Base-by-base conservation (phyloP, 2,797 vertebrate genomes). In the Lophius americanus region DNA sequence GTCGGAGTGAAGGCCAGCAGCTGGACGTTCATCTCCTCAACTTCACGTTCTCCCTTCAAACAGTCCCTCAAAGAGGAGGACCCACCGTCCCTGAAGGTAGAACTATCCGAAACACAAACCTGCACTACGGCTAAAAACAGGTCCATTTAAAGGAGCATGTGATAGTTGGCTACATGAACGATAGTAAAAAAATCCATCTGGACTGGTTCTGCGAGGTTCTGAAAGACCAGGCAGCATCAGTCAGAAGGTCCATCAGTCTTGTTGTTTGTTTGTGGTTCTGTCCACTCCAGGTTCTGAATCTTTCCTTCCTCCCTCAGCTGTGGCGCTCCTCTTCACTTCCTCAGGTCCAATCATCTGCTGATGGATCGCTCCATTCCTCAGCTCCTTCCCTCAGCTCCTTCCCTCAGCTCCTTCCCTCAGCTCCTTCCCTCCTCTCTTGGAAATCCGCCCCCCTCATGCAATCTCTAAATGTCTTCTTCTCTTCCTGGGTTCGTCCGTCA, bases 71-170 rank as follows among this genome's bases (percentile, higher is more conserved):
- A 75, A 56, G 67, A 64, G 5, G 35, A 75, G 47, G 51, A 71
- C 63, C 62, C 58, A 73, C 68, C 46, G 83, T 89, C 85, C 86
- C 89, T 89, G 85, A 88, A 91, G 74, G 81, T 83, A 71, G 73
- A 81, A 75, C 74, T 64, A 66, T 81, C 77, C 80, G 75, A 73
- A 64, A 54, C 51, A 23, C 8, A 2, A 57, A 75, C 46, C 51
- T 44, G 81, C 32, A 76, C 60, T 70, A 77, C 47, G 37, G n/a
- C 66, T 81, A 67, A 84, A 23, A 84, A 77, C 58, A 79, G 55
- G 76, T 64, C 52, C 0, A 55, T 58, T 65, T 53, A 75, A 78
- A 83, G 67, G 55, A 73, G 51, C 61, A 63, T 64, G 79, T 82
- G 73, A 75, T 51, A 72, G 75, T 59, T 62, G 67, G 85, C 84